These are phyloP conservation scores for Nematopogon swammerdamellus DNA, from an alignment of 2,888 invertebrate genomes.

Conservation along the genomic window DNA sequence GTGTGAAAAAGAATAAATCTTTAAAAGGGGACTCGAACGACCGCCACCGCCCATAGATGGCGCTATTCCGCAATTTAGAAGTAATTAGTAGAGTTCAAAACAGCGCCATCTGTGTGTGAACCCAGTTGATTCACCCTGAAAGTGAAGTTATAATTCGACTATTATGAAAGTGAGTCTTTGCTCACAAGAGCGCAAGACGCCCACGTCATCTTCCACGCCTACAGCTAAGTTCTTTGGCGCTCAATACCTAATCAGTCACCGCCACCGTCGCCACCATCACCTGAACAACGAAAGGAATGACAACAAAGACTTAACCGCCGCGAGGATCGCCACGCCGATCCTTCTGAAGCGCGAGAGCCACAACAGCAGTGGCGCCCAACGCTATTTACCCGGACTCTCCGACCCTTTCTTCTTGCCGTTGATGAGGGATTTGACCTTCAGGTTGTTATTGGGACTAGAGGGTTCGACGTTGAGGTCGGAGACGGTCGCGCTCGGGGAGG, in stretches of 20 bases:
- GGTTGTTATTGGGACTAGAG: constrained; percentile 20
- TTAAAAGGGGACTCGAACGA: too few species aligned
- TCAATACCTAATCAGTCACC: neutral
- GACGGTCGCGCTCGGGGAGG: constrained; percentile 14
- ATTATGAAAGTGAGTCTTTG: too few species aligned
- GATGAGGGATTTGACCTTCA: constrained; percentile 18
- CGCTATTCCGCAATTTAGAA: too few species aligned
- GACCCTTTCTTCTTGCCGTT: constrained; percentile 18
- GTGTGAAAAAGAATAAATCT: too few species aligned
- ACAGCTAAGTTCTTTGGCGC: too few species aligned
- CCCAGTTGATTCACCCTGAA: too few species aligned
- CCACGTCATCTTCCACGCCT: too few species aligned
- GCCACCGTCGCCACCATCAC: neutral
- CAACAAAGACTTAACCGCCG: neutral
- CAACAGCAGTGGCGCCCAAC: neutral
- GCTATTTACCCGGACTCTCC: neutral
- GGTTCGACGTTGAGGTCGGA: constrained; percentile 17
- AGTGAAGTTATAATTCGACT: too few species aligned
- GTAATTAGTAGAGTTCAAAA: too few species aligned
- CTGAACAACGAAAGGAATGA: neutral
- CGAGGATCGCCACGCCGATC: neutral
- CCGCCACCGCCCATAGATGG: too few species aligned
- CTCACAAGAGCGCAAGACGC: too few species aligned
- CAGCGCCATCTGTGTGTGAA: too few species aligned
- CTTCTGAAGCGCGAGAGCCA: neutral